Percentiles rank a stretch among this genome's conserved stretches.
Evolutionary conservation across 2,113 vertebrate genomes (phyloP).

Genomic region (Falcunculus frontatus): DNA sequence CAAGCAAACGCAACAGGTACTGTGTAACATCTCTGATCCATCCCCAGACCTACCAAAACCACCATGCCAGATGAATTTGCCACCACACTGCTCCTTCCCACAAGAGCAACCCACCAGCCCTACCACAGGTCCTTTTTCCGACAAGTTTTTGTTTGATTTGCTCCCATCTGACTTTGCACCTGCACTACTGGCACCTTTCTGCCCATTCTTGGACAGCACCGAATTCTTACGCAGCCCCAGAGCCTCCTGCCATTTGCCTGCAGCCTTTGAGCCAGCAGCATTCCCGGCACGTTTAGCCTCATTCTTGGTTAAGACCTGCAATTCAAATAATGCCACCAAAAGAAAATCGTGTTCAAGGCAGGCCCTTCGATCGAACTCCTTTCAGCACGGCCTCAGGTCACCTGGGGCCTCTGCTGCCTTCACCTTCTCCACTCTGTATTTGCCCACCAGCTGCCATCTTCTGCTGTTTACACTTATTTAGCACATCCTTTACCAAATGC

Average conservation of each 20-base stretch:
- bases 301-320: not conserved
- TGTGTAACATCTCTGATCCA: not conserved
- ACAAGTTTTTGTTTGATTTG: not conserved
- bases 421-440: not conserved
- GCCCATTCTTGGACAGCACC: rapidly evolving
- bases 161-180: not conserved
- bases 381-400: not conserved
- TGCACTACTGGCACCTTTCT: not conserved
- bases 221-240: not conserved
- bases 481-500: not conserved
- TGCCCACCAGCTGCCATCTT: not conserved
- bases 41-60: not conserved
- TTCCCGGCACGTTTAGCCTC: not conserved
- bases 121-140: rapidly evolving
- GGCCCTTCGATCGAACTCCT: not conserved
- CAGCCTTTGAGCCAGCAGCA: not conserved
- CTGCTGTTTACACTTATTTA: not conserved
- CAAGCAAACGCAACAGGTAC: rapidly evolving
- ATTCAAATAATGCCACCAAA: not conserved
- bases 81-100: not conserved
- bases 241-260: not conserved
- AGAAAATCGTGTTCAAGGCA: not conserved
- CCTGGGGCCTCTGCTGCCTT: not conserved
- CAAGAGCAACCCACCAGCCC: not conserved
- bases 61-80: rapidly evolving